These are phyloP conservation scores for Strigamia maritima DNA, from an alignment of 2,888 invertebrate genomes.

Conservation along the genomic window DNA sequence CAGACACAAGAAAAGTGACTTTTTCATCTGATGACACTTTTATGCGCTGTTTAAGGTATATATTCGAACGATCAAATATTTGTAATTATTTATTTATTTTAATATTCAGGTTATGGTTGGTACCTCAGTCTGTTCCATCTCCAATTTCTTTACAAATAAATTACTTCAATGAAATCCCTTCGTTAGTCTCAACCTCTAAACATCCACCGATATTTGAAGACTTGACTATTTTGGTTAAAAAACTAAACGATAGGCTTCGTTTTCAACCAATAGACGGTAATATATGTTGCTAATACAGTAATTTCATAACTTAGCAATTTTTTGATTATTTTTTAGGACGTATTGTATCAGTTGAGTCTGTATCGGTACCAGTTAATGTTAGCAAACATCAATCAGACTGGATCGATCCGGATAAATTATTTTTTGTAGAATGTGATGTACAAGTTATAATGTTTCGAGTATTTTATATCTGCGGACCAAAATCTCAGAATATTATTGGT, in stretches of 20 bases:
- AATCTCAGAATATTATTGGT: background rate
- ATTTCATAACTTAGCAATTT: background rate
- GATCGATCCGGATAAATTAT: background rate
- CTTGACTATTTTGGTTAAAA: background rate
- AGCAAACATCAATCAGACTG: conserved; percentile 1
- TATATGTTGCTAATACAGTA: background rate
- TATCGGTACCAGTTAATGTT: background rate
- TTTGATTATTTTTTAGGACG: background rate
- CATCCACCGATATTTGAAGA: background rate
- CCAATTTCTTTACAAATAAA: background rate
- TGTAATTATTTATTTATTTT: background rate
- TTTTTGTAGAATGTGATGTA: background rate
- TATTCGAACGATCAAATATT: background rate
- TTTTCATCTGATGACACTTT: background rate
- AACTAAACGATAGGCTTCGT: background rate
- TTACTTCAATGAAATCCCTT: background rate
- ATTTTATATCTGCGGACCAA: background rate
- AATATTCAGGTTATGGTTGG: background rate
- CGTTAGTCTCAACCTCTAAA: background rate
- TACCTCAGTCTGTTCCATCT: background rate
- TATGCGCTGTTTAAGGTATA: background rate
- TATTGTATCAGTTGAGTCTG: background rate
- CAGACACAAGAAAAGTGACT: background rate
- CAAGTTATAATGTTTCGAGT: background rate
- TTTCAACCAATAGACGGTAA: background rate